Evolutionary conservation across 2,113 vertebrate genomes (phyloP).

Genomic region (Cyanoliseus patagonus): DNA sequence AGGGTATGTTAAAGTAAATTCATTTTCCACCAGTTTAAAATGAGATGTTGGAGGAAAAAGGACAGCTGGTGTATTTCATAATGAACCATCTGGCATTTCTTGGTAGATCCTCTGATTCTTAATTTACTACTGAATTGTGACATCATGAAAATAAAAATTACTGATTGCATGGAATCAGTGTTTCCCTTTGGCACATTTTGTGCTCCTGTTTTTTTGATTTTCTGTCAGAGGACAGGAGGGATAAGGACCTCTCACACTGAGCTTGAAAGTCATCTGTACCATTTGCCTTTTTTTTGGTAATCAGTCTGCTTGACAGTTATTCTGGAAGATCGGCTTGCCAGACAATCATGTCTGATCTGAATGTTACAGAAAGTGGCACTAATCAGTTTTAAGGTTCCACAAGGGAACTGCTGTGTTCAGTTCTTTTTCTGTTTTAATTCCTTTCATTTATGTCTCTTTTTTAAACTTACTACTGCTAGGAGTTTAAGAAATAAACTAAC

Average conservation of each 20-base stretch:
- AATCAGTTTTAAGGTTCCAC: background rate
- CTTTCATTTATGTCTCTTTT: background rate
- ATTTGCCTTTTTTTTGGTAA: background rate
- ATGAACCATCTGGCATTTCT: conserved; percentile 61
- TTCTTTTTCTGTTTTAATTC: background rate
- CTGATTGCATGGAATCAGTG: conserved; percentile 40
- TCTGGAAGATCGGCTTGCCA: background rate
- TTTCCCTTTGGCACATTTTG: conserved; percentile 25
- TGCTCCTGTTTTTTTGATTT: background rate
- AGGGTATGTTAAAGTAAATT: conserved; percentile 30
- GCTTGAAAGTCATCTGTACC: background rate
- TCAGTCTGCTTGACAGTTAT: background rate
- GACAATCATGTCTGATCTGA: background rate
- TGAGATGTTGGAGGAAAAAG: background rate
- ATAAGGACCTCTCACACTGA: background rate
- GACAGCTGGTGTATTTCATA: conserved; percentile 60
- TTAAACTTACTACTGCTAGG: background rate
- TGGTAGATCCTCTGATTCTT: conserved; percentile 50
- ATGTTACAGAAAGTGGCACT: background rate
- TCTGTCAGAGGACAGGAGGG: background rate
- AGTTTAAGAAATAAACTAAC: background rate
- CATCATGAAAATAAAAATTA: conserved; percentile 54
- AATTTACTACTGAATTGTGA: conserved; percentile 60
- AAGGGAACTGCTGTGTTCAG: background rate
- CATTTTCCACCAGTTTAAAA: conserved; percentile 29